Evolutionary conservation across 53 echinoderm and acorn worm genomes (phyloP).

Genomic region (Mesocentrotus franciscanus): DNA sequence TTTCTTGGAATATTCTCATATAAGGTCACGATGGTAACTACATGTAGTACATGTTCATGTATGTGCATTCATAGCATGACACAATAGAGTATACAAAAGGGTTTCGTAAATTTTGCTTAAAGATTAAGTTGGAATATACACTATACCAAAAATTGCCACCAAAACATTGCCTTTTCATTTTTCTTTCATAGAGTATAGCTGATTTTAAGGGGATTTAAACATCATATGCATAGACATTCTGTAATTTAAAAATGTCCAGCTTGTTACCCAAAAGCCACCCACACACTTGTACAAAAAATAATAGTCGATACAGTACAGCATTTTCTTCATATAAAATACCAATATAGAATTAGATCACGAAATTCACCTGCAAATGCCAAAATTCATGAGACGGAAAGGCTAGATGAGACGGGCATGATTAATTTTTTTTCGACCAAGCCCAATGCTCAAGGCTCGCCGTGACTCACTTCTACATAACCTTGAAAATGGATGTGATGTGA

Average conservation of each 20-base stretch:
- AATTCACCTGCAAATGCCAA: constrained; percentile 50
- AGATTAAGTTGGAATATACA: background rate
- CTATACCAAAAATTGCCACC: too few species aligned
- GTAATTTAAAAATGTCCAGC: background rate
- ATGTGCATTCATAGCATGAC: too few species aligned
- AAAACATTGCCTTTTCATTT: too few species aligned
- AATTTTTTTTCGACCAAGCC: background rate
- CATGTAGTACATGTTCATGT: too few species aligned
- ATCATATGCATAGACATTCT: background rate
- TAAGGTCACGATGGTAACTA: background rate
- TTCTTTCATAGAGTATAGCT: too few species aligned
- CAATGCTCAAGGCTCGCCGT: background rate
- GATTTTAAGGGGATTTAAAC: background rate
- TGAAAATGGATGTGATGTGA: constrained; percentile 2
- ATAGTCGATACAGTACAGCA: background rate
- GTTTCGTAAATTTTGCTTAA: background rate
- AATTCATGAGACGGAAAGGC: constrained; percentile 9
- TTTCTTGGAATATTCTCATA: background rate
- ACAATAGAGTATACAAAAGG: too few species aligned
- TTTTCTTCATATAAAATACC: constrained; percentile 23
- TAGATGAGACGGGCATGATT: constrained; percentile 32
- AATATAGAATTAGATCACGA: constrained; percentile 35
- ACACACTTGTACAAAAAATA: background rate
- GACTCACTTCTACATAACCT: constrained; percentile 19
- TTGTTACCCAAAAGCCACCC: background rate